Conservation (phyloP, 1,140 invertebrate genomes). For the Drosophila watanabei region DNA sequence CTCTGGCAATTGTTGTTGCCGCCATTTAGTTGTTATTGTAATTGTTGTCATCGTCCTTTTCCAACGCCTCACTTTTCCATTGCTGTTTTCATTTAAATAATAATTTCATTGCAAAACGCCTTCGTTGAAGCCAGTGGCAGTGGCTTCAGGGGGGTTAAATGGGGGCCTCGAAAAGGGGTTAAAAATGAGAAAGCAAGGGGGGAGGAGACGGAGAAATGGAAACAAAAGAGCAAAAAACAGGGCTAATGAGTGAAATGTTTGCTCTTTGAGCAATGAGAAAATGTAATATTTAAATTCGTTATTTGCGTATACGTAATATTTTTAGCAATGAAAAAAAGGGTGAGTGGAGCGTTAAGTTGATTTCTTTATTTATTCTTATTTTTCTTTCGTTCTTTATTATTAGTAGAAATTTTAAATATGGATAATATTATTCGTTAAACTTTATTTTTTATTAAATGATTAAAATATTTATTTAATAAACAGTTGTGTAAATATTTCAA, state of each 20-base stretch:
- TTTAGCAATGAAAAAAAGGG: background rate
- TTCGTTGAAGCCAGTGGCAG: conserved; percentile 28
- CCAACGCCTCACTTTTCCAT: conserved; percentile 49
- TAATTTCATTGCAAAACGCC: conserved; percentile 81
- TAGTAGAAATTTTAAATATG: background rate
- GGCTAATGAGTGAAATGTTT: conserved; percentile 53
- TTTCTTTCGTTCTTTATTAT: background rate
- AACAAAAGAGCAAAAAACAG: conserved; percentile 40
- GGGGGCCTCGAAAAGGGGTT: conserved; percentile 13
- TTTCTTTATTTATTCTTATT: conserved; percentile 1
- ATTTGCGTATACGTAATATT: conserved; percentile 26
- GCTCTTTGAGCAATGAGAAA: conserved; percentile 29
- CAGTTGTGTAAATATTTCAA: too few relatives aligned
- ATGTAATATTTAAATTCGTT: conserved; percentile 35
- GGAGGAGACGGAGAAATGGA: background rate
- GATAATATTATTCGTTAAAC: background rate
- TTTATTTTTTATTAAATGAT: background rate
- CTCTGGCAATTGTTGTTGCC: background rate
- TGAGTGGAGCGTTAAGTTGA: too few relatives aligned
- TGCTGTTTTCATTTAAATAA: conserved; percentile 83
- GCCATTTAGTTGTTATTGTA: conserved; percentile 59
- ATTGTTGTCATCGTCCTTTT: conserved; percentile 54
- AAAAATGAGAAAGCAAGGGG: background rate
- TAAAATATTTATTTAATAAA: background rate
- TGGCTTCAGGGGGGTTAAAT: background rate